These are phyloP conservation scores for Formica aserva DNA, from an alignment of 2,888 invertebrate species.

Conservation along the genomic window DNA sequence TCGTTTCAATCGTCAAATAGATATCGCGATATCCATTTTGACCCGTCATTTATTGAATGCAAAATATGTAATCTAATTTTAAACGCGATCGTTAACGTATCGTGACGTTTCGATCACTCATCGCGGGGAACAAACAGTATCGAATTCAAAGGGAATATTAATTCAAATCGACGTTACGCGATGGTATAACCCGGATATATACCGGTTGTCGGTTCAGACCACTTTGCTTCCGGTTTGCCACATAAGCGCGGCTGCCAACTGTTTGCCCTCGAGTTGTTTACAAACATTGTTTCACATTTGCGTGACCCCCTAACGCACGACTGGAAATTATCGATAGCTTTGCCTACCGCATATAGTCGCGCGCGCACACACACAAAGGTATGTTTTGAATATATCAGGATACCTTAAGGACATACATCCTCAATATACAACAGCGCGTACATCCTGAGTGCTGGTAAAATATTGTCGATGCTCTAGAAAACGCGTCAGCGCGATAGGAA, in stretches of 20 bases:
- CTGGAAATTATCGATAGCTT: slow-evolving; percentile 63
- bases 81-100: slow-evolving; percentile 24
- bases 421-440: slow-evolving; percentile 17
- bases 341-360: slow-evolving; percentile 9
- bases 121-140: slow-evolving; percentile 37
- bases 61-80: slow-evolving; percentile 48
- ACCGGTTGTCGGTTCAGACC: slow-evolving; percentile 40
- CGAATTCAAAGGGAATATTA: slow-evolving; percentile 66
- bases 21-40: slow-evolving; percentile 7
- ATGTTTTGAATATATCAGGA: slow-evolving; percentile 46
- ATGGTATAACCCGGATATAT: slow-evolving; percentile 56
- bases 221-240: slow-evolving; percentile 68
- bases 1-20: slow-evolving; percentile 25
- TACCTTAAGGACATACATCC: slow-evolving; percentile 37
- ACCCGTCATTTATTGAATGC: slow-evolving; percentile 16
- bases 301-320: slow-evolving; percentile 44
- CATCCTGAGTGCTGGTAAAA: slow-evolving; percentile 29
- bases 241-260: slow-evolving; percentile 60
- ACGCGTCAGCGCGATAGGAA: not conserved
- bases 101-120: not conserved
- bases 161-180: slow-evolving; percentile 62
- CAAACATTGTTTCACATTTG: slow-evolving; percentile 70
- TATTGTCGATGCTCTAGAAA: slow-evolving; percentile 1
- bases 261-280: slow-evolving; percentile 67
- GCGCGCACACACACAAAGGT: not conserved